Evolutionary conservation across 2,888 invertebrate genomes (phyloP).

Genomic region (Drosophila infuscata): DNA sequence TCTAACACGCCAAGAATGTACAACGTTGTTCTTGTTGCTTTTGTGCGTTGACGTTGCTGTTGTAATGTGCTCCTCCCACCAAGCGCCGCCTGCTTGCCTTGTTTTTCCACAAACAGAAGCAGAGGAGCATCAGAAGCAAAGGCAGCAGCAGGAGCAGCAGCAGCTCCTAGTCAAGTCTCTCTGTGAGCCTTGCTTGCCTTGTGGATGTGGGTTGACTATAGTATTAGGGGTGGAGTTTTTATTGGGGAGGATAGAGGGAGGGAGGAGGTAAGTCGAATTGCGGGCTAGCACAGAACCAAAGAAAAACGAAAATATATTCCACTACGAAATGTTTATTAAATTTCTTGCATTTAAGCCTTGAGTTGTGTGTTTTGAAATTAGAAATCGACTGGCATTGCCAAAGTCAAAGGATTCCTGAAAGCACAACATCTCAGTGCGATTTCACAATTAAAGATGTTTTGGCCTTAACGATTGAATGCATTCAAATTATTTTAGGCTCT

Average conservation of each 20-base stretch:
- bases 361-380: constrained; percentile 57
- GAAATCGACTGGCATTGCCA: constrained; percentile 50
- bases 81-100: constrained; percentile 54
- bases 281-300: constrained; percentile 32
- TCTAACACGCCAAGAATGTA: constrained; percentile 80
- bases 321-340: constrained; percentile 78
- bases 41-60: constrained; percentile 45
- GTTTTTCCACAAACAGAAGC: constrained; percentile 72
- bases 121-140: constrained; percentile 34
- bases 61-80: constrained; percentile 68
- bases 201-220: constrained; percentile 37
- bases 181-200: constrained; percentile 43
- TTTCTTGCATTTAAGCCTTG: constrained; percentile 78
- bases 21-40: constrained; percentile 68
- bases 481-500: constrained; percentile 21
- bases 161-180: constrained; percentile 60
- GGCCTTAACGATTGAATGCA: constrained; percentile 52
- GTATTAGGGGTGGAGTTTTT: constrained; percentile 1
- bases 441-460: constrained; percentile 40
- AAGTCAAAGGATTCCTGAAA: constrained; percentile 37
- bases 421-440: constrained; percentile 1
- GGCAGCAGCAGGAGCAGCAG: constrained; percentile 2
- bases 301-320: constrained; percentile 65
- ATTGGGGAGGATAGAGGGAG: not conserved
- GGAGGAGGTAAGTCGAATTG: constrained; percentile 5